phyloP scores from a whole-genome alignment of 2,888 invertebrate species.

The Drosophila subsilvestris region DNA sequence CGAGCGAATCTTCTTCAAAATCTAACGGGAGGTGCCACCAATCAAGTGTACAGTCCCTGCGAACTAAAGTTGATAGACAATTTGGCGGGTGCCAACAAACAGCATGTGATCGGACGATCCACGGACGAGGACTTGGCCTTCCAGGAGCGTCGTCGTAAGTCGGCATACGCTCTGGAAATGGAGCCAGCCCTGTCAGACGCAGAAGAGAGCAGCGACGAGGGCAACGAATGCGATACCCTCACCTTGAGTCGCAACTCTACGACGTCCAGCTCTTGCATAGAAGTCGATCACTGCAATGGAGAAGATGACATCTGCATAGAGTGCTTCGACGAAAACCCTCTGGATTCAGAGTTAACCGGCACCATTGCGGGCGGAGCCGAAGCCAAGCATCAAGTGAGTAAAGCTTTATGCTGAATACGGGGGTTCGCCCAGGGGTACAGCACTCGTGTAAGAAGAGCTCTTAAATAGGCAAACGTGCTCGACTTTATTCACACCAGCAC shows the following conservation, averaged over 20 bases:
- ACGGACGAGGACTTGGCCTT: conserved; percentile 46
- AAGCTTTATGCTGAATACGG: neutral
- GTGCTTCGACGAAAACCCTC: conserved; percentile 45
- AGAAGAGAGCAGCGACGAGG: conserved; percentile 68
- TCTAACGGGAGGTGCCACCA: conserved; percentile 47
- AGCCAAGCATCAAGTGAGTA: conserved; percentile 54
- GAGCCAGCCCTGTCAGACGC: conserved; percentile 76
- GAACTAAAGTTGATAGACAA: conserved; percentile 79
- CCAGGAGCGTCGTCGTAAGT: conserved; percentile 53
- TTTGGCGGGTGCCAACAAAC: conserved; percentile 62
- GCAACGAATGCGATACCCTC: conserved; percentile 69
- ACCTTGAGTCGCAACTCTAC: conserved; percentile 72
- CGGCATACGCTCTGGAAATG: conserved; percentile 75
- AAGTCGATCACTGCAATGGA: conserved; percentile 46
- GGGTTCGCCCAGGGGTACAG: neutral
- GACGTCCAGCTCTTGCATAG: conserved; percentile 63
- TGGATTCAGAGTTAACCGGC: conserved; percentile 33
- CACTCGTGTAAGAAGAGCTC: neutral
- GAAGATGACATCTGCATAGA: conserved; percentile 55
- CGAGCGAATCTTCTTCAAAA: conserved; percentile 73
- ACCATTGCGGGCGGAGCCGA: conserved; percentile 9
- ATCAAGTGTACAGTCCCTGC: conserved; percentile 80
- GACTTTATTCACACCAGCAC: conserved; percentile 18
- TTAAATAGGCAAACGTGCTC: neutral
- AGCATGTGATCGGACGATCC: conserved; percentile 53